phyloP scores from a whole-genome alignment of 2,888 invertebrate species.

The Plagodis dolabraria region DNA sequence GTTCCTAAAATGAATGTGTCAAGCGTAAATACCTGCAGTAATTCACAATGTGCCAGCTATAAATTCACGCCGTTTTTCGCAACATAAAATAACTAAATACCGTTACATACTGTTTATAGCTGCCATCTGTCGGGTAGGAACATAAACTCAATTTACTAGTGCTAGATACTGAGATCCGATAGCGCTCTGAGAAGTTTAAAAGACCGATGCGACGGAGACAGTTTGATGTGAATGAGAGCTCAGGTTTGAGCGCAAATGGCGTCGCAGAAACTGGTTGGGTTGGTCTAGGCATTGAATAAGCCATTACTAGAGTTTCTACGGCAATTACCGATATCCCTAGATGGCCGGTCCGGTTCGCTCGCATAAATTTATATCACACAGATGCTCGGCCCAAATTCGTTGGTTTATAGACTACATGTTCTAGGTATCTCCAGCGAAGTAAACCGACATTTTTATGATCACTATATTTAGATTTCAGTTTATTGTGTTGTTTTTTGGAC shows the following conservation, averaged over 20 bases:
- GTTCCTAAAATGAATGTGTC: constrained; percentile 29
- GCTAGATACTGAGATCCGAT: constrained; percentile 30
- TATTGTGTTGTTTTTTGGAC: background rate
- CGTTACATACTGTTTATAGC: constrained; percentile 15
- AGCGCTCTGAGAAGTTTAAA: constrained; percentile 5
- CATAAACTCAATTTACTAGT: constrained; percentile 16
- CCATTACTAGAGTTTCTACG: constrained; percentile 74
- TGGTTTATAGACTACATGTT: constrained; percentile 16
- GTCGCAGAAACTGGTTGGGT: constrained; percentile 53
- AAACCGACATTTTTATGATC: constrained; percentile 7
- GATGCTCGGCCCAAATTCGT: constrained; percentile 53
- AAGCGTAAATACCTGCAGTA: constrained; percentile 22
- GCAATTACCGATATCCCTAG: constrained; percentile 69
- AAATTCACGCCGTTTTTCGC: constrained; percentile 28
- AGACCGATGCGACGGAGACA: constrained; percentile 5
- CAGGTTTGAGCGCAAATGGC: constrained; percentile 28
- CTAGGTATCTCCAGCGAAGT: background rate
- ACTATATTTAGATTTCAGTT: background rate
- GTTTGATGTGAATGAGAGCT: constrained; percentile 40
- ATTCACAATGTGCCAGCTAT: constrained; percentile 31
- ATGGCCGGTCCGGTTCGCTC: constrained; percentile 56
- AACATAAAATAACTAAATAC: constrained; percentile 19
- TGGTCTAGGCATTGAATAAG: constrained; percentile 65
- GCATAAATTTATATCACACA: constrained; percentile 63
- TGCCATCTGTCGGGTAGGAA: constrained; percentile 23